Percentiles rank a stretch among this genome's conserved stretches.
Evolutionary conservation across 2,888 invertebrate genomes (phyloP).

Genomic region (Eilema griseolum): DNA sequence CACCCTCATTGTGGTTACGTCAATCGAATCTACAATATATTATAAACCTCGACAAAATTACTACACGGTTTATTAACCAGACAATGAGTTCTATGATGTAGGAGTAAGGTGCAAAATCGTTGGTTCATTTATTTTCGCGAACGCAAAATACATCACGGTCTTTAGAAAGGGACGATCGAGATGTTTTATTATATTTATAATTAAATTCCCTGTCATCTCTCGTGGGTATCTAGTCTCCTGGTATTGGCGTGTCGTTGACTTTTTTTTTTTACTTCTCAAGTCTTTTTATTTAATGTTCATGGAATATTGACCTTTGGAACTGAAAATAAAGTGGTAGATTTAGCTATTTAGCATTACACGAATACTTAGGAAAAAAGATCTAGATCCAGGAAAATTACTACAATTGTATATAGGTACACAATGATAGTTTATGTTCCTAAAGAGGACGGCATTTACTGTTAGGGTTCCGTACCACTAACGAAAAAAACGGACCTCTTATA

Average conservation of each 20-base stretch:
- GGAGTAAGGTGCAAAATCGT: conserved; percentile 69
- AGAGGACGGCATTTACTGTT: too few relatives aligned
- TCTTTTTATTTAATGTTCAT: conserved; percentile 65
- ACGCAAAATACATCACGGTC: conserved; percentile 59
- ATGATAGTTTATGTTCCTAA: too few relatives aligned
- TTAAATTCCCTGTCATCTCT: conserved; percentile 86
- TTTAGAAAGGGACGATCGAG: conserved; percentile 79
- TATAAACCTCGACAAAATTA: conserved; percentile 65
- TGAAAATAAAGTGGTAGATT: background rate
- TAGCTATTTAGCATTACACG: too few relatives aligned
- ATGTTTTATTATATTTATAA: conserved; percentile 86
- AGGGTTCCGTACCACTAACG: too few relatives aligned
- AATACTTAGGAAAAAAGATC: too few relatives aligned
- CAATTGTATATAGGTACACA: too few relatives aligned
- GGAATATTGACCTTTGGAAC: conserved; percentile 32
- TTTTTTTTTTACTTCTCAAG: conserved; percentile 69
- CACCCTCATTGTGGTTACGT: conserved; percentile 80
- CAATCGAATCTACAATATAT: conserved; percentile 82
- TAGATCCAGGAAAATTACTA: too few relatives aligned
- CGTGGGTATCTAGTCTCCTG: conserved; percentile 78
- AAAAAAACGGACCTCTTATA: too few relatives aligned
- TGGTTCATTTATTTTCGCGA: conserved; percentile 56
- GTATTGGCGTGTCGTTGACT: conserved; percentile 81
- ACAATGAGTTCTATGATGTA: conserved; percentile 54
- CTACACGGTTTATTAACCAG: conserved; percentile 48